A percentile compares a stretch with the other conserved stretches of the same genome.
Conservation (phyloP, 2,888 invertebrate species). For the Eupelmus urozonus region DNA sequence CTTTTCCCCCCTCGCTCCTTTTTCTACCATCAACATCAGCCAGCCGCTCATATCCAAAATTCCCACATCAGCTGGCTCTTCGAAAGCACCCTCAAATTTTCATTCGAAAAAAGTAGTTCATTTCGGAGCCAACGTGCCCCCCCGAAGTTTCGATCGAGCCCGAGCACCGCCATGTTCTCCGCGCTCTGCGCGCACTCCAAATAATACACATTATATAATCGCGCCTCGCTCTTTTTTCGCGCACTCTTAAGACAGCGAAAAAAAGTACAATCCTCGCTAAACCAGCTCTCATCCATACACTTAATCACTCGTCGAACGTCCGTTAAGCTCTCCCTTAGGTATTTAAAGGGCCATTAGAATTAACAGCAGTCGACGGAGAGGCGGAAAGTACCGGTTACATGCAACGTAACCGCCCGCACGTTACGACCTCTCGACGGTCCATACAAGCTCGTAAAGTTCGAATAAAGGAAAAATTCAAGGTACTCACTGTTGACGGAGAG, state of each 20-base stretch:
- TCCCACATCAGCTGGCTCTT: too few relatives aligned
- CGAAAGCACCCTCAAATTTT: constrained; percentile 3
- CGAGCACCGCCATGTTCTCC: constrained; percentile 51
- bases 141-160: constrained; percentile 27
- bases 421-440: too few relatives aligned
- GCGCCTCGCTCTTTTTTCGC: constrained; percentile 6
- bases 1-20: too few relatives aligned
- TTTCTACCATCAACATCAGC: too few relatives aligned
- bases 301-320: neutral
- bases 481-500: constrained; percentile 80
- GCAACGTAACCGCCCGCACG: too few relatives aligned
- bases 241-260: too few relatives aligned
- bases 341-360: too few relatives aligned
- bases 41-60: too few relatives aligned
- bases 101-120: neutral
- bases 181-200: constrained; percentile 35
- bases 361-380: neutral
- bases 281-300: too few relatives aligned
- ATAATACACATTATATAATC: constrained; percentile 50
- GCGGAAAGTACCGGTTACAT: neutral
- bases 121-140: too few relatives aligned
- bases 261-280: constrained; percentile 3
- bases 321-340: too few relatives aligned
- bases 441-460: too few relatives aligned
- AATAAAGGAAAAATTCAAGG: constrained; percentile 5